These are phyloP conservation scores for Astropecten irregularis DNA, from an alignment of 53 echinoderm and acorn worm genomes.

Conservation along the genomic window DNA sequence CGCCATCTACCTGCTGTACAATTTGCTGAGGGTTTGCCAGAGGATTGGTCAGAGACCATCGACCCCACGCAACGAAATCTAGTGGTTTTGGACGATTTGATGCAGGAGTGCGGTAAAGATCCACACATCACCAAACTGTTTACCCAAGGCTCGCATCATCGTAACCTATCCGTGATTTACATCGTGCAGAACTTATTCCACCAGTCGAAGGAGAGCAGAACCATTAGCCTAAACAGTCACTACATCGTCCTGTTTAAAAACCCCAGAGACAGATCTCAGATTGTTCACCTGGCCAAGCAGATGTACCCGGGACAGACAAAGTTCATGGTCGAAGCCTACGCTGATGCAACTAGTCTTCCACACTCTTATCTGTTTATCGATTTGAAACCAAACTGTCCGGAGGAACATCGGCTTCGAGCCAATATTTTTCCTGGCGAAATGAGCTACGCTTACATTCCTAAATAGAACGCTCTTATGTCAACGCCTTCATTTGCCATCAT, in stretches of 20 bases:
- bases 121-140: conserved; percentile 65
- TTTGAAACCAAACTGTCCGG: conserved; percentile 29
- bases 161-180: conserved; percentile 62
- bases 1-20: conserved; percentile 37
- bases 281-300: conserved; percentile 69
- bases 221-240: no score
- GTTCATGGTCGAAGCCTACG: conserved; percentile 72
- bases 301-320: conserved; percentile 66
- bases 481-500: conserved; percentile 15
- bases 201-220: no score
- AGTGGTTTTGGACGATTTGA: conserved; percentile 72
- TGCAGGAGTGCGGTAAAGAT: conserved; percentile 21
- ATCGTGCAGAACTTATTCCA: conserved; percentile 1
- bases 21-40: conserved; percentile 59
- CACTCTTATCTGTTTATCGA: conserved; percentile 63
- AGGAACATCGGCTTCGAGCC: background rate
- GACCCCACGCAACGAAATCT: conserved; percentile 61
- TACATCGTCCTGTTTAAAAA: conserved; percentile 64
- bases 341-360: conserved; percentile 37
- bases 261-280: conserved; percentile 67
- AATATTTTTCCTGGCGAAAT: conserved; percentile 31
- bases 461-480: background rate
- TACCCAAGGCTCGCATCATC: conserved; percentile 77
- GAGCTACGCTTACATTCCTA: conserved; percentile 10
- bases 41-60: conserved; percentile 37